Percentiles rank a stretch among this genome's conserved stretches.
Evolutionary conservation across 2,888 invertebrate species (phyloP).

Genomic region (Caradrina clavipalpis): DNA sequence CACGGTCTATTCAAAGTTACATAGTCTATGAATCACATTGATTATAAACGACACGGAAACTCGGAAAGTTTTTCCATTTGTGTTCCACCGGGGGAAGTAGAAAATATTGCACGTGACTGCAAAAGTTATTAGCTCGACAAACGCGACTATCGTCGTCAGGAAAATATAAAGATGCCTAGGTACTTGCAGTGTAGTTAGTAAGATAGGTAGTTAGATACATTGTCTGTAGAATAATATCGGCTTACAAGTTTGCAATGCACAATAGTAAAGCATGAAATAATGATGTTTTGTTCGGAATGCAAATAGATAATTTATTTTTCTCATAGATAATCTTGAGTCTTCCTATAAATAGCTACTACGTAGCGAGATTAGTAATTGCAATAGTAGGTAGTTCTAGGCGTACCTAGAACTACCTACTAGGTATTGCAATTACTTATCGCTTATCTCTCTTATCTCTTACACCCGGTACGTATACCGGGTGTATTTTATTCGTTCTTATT

Average conservation of each 20-base stretch:
- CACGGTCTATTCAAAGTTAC: constrained; percentile 56
- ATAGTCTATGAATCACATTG: constrained; percentile 61
- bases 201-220: constrained; percentile 1
- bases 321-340: not conserved
- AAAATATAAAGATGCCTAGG: constrained; percentile 18
- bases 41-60: constrained; percentile 70
- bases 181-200: not conserved
- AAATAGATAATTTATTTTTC: not conserved
- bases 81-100: constrained; percentile 66
- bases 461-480: too few species aligned
- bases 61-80: constrained; percentile 75
- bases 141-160: constrained; percentile 31
- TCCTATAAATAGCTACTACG: too few species aligned
- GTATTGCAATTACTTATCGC: too few species aligned
- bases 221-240: constrained; percentile 16
- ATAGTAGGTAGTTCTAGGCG: too few species aligned
- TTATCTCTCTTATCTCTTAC: too few species aligned
- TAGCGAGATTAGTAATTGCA: too few species aligned
- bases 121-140: constrained; percentile 61
- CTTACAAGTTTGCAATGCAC: constrained; percentile 20
- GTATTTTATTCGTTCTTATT: not conserved
- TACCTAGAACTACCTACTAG: too few species aligned
- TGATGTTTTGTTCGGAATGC: constrained; percentile 16
- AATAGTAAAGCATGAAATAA: constrained; percentile 13
- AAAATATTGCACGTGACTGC: constrained; percentile 70